Percentiles rank a stretch among this genome's conserved stretches.
Evolutionary conservation across 2,797 vertebrate genomes (phyloP).

Genomic region (Meriones psammophilus): DNA sequence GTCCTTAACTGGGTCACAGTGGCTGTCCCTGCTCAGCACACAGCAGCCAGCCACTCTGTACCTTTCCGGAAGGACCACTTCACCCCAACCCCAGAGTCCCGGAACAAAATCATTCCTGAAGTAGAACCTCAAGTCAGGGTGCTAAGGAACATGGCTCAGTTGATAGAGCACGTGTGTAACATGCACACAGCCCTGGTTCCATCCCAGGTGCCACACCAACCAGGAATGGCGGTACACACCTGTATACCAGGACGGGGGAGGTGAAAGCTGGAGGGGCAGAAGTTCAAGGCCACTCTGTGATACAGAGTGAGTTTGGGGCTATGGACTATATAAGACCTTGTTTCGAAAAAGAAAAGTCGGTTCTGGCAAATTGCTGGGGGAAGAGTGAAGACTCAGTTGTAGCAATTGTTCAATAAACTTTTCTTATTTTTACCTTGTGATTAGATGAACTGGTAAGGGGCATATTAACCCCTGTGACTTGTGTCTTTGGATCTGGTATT

Average conservation of each 20-base stretch:
- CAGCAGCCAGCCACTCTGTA: no score
- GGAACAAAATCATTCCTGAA: background rate
- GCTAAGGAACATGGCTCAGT: no score
- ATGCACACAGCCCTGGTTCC: background rate
- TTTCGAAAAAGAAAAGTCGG: background rate
- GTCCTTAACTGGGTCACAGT: constrained; percentile 26
- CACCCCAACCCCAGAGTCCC: accelerated
- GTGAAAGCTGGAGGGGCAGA: background rate
- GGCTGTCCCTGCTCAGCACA: accelerated
- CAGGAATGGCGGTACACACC: background rate
- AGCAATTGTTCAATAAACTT: background rate
- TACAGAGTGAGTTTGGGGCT: background rate
- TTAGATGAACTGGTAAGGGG: background rate
- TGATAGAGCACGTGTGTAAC: background rate
- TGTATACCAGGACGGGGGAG: background rate
- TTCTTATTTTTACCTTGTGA: background rate
- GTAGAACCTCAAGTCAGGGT: background rate
- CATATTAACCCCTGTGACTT: background rate
- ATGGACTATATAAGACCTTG: background rate
- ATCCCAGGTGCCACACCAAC: background rate
- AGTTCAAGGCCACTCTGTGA: background rate
- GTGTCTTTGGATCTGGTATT: accelerated
- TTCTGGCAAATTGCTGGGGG: background rate
- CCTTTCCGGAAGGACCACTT: no score
- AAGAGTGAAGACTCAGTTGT: background rate